Conservation (phyloP, 1,140 invertebrate species). For the Drosophila orosa region DNA sequence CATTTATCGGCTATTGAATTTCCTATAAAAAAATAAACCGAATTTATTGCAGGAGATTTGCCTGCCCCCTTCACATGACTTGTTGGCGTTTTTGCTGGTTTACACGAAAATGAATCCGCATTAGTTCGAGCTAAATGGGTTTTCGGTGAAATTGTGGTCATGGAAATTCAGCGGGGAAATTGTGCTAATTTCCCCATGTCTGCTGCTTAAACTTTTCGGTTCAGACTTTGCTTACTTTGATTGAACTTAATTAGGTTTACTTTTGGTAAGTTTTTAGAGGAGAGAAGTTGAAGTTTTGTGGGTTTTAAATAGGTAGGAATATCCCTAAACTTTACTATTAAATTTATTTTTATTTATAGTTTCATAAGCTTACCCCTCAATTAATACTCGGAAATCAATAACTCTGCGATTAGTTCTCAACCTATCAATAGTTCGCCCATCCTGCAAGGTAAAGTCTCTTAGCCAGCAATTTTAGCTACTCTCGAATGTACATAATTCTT, state of each 20-base stretch:
- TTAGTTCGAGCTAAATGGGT: slow-evolving; percentile 68
- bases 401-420: slow-evolving; percentile 14
- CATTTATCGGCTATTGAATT: slow-evolving; percentile 74
- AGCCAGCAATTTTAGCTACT: slow-evolving; percentile 34
- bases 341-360: neutral
- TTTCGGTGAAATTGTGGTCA: slow-evolving; percentile 14
- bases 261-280: neutral
- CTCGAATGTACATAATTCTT: slow-evolving; percentile 38
- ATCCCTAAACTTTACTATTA: neutral
- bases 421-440: slow-evolving; percentile 24
- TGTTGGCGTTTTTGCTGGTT: slow-evolving; percentile 56
- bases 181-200: slow-evolving; percentile 65
- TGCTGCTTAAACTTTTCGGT: slow-evolving; percentile 42
- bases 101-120: slow-evolving; percentile 72
- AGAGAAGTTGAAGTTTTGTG: too few relatives aligned
- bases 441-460: neutral
- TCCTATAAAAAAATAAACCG: slow-evolving; percentile 40
- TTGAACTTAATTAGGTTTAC: slow-evolving; percentile 62
- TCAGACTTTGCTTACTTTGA: slow-evolving; percentile 37
- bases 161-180: slow-evolving; percentile 46
- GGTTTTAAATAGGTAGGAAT: neutral
- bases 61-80: slow-evolving; percentile 14
- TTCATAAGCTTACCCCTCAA: neutral
- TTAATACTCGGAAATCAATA: slow-evolving; percentile 19
- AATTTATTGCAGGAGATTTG: slow-evolving; percentile 55